Percentiles rank a stretch among this genome's conserved stretches.
phyloP scores from a whole-genome alignment of 1,140 invertebrate species.

The Mycetomoellerius zeteki region DNA sequence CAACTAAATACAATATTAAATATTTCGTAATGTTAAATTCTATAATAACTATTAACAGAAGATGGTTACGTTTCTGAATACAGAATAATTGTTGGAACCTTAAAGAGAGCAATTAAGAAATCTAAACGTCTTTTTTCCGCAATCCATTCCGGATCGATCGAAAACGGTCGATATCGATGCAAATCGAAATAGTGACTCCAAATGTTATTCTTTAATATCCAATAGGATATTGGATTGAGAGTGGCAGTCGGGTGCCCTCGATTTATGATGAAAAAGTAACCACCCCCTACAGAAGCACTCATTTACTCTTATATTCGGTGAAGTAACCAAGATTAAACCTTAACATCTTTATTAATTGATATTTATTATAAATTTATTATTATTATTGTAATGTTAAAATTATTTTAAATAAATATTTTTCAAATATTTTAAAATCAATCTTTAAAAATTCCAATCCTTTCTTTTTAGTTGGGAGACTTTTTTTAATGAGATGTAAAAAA shows the following conservation, averaged over 20 bases:
- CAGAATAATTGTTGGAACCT: neutral
- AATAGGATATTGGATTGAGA: constrained; percentile 70
- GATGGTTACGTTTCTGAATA: neutral
- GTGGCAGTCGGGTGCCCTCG: neutral
- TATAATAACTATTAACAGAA: neutral
- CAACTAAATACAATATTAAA: neutral
- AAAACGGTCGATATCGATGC: constrained; percentile 36
- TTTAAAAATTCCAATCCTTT: neutral
- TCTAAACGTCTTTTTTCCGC: neutral
- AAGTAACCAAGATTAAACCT: constrained; percentile 77
- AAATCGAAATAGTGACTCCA: constrained; percentile 63
- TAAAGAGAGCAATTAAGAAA: constrained; percentile 29
- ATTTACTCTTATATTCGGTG: constrained; percentile 52
- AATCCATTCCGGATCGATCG: constrained; percentile 21
- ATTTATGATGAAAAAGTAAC: constrained; percentile 67
- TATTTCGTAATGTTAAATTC: neutral
- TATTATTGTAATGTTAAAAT: constrained; percentile 63
- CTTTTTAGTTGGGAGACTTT: neutral
- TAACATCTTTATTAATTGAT: constrained; percentile 78
- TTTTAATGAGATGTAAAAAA: neutral
- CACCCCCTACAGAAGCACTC: neutral
- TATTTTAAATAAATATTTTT: neutral
- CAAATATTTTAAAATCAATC: neutral
- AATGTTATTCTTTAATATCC: constrained; percentile 80
- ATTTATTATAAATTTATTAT: constrained; percentile 71